A percentile compares a stretch with the other conserved stretches of the same genome.
Evolutionary conservation across 2,797 vertebrate genomes (phyloP).

Genomic region (Mastacembelus armatus): DNA sequence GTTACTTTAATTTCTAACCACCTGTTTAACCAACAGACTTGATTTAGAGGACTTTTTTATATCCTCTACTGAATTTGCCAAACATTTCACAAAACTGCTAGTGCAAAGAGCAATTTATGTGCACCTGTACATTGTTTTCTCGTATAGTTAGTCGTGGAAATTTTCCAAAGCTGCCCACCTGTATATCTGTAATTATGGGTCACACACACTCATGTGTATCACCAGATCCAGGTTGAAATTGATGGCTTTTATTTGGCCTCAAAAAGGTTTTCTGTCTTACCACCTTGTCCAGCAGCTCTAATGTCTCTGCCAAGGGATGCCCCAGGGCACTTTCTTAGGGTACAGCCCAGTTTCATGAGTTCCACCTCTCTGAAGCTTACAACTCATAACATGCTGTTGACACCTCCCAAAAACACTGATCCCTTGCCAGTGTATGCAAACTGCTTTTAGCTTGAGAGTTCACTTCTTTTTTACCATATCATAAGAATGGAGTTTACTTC

Average conservation of each 20-base stretch:
- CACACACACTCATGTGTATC: slow-evolving; percentile 82
- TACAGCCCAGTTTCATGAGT: slow-evolving; percentile 69
- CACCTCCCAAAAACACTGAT: slow-evolving; percentile 74
- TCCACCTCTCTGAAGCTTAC: slow-evolving; percentile 79
- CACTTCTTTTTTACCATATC: slow-evolving; percentile 37
- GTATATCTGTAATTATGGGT: slow-evolving; percentile 81
- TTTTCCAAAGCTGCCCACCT: slow-evolving; percentile 66
- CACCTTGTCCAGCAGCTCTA: slow-evolving; percentile 84
- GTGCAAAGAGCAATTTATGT: slow-evolving; percentile 21
- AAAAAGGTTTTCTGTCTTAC: slow-evolving; percentile 83
- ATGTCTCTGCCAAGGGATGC: slow-evolving; percentile 75
- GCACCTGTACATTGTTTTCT: slow-evolving; percentile 13
- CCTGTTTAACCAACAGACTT: slow-evolving; percentile 6
- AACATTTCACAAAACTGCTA: slow-evolving; percentile 19
- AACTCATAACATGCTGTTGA: slow-evolving; percentile 77
- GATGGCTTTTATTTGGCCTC: slow-evolving; percentile 81
- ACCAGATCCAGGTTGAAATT: slow-evolving; percentile 82
- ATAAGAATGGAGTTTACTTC: slow-evolving; percentile 82
- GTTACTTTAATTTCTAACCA: neutral
- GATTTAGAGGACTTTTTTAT: neutral
- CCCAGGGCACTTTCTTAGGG: slow-evolving; percentile 76
- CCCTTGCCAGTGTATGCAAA: slow-evolving; percentile 60
- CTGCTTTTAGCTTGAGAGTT: slow-evolving; percentile 23
- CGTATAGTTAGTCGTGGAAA: slow-evolving; percentile 17
- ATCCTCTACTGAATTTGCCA: neutral